Evolutionary conservation across 2,888 invertebrate species (phyloP), one percentile per base, ranked within the genome.

Genomic region (Rhogogaster chlorosoma): DNA sequence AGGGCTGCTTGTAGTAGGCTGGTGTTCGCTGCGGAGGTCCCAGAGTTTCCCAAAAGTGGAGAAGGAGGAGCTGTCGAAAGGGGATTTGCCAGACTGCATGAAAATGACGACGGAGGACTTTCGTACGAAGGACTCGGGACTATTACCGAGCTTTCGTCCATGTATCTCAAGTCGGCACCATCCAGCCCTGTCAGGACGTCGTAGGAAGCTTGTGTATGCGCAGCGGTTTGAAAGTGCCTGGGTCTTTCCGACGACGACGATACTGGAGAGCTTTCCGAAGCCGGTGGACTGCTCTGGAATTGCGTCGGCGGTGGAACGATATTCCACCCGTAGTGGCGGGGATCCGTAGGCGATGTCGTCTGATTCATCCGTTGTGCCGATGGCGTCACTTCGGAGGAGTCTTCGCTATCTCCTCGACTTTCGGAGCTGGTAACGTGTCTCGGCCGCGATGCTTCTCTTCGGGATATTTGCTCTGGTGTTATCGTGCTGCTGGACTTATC

Each of bases 61-160:
- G 95, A 95, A 73, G 96, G 95, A 85, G 95, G 95, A 1, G 94
- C 93, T 86, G 96, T 95, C 38, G 95, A 95, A 70, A 93, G 87
- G 3, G 93, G 93, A 87, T 93, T 93, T 5, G 91, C 93, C 45
- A 93, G 87, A 83, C 93, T 93, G 87, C 91, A 92, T 5, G 93
- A 92, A 85, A 93, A 92, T 42, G 96, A 96, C 86, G 96, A 96
- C 15, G 96, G 96, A 71, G 97, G 96, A 91, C 96, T 97, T 92
- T 97, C 97, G 90, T 96, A 96, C 85, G 95, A 96, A 22, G 97
- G 97, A 87, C 97, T 97, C 85, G 97, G 96, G 85, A 97, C 95
- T 88, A 96, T 96, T 70, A 98, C 95, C 42, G 98, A 98, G 93
- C 98, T 98, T 92, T 98, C 98, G 92, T 98, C 98, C 98, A 98